Evolutionary conservation across 1,140 invertebrate genomes (phyloP), one percentile per base, ranked within the genome.

Genomic region (Drosophila kepulauana): DNA sequence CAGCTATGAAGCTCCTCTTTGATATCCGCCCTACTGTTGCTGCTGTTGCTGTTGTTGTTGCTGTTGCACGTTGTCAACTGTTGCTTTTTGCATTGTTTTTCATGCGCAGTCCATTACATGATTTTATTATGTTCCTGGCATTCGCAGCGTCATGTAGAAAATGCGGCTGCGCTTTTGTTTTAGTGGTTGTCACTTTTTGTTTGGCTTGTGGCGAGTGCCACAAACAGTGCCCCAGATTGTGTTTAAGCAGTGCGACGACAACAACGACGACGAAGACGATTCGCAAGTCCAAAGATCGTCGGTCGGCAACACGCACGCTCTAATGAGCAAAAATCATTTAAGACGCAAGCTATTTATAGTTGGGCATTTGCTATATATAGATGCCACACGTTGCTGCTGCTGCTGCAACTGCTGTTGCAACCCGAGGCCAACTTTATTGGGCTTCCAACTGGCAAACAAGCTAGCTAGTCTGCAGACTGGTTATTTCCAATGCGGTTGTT

Each of bases 281-380:
- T 58, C 25, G 45, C 58, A 43, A 45, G 45, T 75, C 59, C 71
- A 46, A 52, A 62, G 57, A 71, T 74, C 63, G 67, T 41, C 78
- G 54, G 67, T 41, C 78, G 54, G 62, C 78, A 84, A 76, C 84
- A 89, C 84, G 84, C 84, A 88, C 84, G 84, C 85, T 88, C 84
- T 88, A 88, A 88, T 88, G 84, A 88, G 84, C 84, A 88, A 89
- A 88, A 88, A 88, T 88, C 84, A 89, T 89, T 88, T 88, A 88
- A 89, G 85, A 89, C 78, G 67, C 75, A 61, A 61, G 78, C 85
- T 88, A 88, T 88, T 88, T 88, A 89, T 88, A 88, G 84, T 67
- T 81, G 68, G 68, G 75, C 84, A 88, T 88, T 79, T 78, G 79
- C 84, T 88, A 88, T 88, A 88, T 88, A 81, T 88, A 88, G 84